Evolutionary conservation across 2,888 invertebrate species (phyloP).

Genomic region (Rhodophaea formosa): DNA sequence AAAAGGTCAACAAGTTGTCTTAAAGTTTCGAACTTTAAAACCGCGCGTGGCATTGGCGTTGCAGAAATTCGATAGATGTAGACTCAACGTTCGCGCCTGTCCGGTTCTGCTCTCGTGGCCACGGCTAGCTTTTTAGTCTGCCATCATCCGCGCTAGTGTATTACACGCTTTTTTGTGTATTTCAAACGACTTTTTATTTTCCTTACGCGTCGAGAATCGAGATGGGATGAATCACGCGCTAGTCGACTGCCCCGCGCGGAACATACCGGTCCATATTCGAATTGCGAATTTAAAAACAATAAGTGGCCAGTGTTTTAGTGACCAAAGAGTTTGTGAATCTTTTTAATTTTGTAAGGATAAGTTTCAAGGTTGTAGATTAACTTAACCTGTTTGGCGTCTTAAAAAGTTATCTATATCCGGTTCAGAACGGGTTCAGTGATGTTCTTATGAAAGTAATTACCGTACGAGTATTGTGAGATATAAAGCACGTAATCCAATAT

Average conservation of each 20-base stretch:
- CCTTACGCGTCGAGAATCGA: conserved; percentile 45
- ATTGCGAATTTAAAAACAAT: conserved; percentile 19
- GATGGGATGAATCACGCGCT: conserved; percentile 68
- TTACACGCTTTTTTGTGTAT: conserved; percentile 31
- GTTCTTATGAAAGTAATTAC: conserved; percentile 10
- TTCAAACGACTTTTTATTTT: conserved; percentile 46
- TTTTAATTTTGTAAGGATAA: conserved; percentile 19
- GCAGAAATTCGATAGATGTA: conserved; percentile 27
- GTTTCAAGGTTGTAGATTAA: conserved; percentile 15
- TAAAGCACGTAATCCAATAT: conserved; percentile 11
- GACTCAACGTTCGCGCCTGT: conserved; percentile 34
- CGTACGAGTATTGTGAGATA: background rate
- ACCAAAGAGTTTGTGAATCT: conserved; percentile 17
- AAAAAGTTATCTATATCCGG: conserved; percentile 13
- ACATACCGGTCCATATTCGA: conserved; percentile 42
- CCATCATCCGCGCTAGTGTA: conserved; percentile 28
- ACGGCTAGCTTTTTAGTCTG: conserved; percentile 30
- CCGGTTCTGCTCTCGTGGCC: conserved; percentile 56
- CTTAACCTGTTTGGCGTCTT: conserved; percentile 6
- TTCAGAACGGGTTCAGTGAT: background rate
- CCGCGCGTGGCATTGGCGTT: background rate
- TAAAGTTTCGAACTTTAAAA: conserved; percentile 10
- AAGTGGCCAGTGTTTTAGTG: conserved; percentile 20
- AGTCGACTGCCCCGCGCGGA: conserved; percentile 58
- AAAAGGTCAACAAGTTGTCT: background rate